Evolutionary conservation across 2,888 invertebrate species (phyloP).

Genomic region (Parascotia fuliginaria): DNA sequence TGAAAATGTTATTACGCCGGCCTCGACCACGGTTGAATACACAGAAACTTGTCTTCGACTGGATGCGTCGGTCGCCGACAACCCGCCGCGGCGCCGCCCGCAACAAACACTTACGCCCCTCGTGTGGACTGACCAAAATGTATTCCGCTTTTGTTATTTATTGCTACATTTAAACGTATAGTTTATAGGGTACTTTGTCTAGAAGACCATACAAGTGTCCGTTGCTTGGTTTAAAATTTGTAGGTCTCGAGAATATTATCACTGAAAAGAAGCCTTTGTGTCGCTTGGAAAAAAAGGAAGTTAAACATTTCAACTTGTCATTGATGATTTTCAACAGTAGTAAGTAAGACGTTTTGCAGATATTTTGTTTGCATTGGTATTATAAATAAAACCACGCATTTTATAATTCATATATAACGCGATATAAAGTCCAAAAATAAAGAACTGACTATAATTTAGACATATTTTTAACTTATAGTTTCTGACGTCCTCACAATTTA

Average conservation of each 20-base stretch:
- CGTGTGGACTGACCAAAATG: slow-evolving; percentile 15
- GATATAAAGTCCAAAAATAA: too few relatives aligned
- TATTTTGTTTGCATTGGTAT: too few relatives aligned
- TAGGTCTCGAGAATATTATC: too few relatives aligned
- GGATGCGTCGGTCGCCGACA: slow-evolving; percentile 37
- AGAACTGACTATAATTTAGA: not conserved
- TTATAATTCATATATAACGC: too few relatives aligned
- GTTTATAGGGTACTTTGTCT: not conserved
- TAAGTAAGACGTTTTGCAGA: too few relatives aligned
- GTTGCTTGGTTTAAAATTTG: too few relatives aligned
- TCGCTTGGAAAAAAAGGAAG: too few relatives aligned
- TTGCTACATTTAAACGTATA: not conserved
- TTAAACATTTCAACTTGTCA: too few relatives aligned
- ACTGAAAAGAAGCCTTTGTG: too few relatives aligned
- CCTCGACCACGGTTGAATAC: slow-evolving; percentile 64
- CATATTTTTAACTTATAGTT: not conserved
- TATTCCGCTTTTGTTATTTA: slow-evolving; percentile 7
- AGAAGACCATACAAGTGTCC: too few relatives aligned
- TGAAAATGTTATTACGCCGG: slow-evolving; percentile 84
- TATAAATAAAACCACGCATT: too few relatives aligned
- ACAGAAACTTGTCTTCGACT: slow-evolving; percentile 50
- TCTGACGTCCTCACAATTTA: not conserved
- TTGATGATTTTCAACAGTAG: too few relatives aligned
- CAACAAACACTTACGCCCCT: slow-evolving; percentile 10
- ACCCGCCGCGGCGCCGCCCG: not conserved